Conservation (phyloP, 2,888 invertebrate genomes). For the Gryllus longicercus region DNA sequence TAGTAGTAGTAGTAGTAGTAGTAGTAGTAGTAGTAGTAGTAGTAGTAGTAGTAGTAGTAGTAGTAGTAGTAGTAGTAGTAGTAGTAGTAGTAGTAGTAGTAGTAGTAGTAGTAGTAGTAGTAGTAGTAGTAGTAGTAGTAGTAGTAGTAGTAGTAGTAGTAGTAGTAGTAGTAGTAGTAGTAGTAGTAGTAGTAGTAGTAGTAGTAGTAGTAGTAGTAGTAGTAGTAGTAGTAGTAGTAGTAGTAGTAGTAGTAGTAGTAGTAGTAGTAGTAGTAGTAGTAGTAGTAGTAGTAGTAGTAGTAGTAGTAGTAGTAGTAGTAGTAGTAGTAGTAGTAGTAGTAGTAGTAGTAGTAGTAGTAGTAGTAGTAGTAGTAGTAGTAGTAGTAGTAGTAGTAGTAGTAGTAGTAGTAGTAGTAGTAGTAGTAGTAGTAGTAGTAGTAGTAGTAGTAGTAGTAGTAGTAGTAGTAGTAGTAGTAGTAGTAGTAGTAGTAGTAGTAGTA, state of each 20-base stretch:
- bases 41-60: no score
- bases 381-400: not conserved
- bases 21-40: no score
- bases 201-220: not conserved
- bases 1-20: no score
- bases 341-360: not conserved
- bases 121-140: not conserved
- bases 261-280: not conserved
- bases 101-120: not conserved
- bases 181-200: not conserved
- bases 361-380: not conserved
- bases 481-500: not conserved
- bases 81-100: no score
- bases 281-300: not conserved
- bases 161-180: slow-evolving; percentile 2
- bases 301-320: not conserved
- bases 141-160: slow-evolving; percentile 2
- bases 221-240: not conserved
- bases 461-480: not conserved
- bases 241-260: not conserved
- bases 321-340: not conserved
- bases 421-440: not conserved
- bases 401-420: not conserved
- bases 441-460: not conserved
- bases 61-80: no score